Base-by-base conservation (phyloP, 1,140 invertebrate genomes). In the Drosophila obscura region DNA sequence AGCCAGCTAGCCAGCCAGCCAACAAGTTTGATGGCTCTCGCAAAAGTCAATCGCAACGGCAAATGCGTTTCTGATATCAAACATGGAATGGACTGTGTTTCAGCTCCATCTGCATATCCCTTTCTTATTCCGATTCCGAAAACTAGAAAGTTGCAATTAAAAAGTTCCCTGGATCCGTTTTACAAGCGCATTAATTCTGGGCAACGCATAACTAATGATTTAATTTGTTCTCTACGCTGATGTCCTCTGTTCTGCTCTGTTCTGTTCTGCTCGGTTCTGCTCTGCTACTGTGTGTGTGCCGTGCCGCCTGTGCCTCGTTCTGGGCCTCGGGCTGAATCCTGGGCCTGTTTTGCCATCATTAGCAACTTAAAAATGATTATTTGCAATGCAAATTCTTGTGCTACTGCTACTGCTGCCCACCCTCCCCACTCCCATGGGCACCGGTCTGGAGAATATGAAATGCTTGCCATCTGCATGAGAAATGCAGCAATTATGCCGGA, bases 181-280 rank as follows among this genome's bases (percentile, higher is more conserved):
- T 84, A 77, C 77, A 81, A 81, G 68, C 68, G 78, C 78, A 77
- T 81, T 81, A 87, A 87, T 82, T 81, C 62, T 68, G 55, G 65
- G 73, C 78, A 81, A 61, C 73, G 82, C 82, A 85, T 85, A 85
- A 87, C 82, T 87, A 85, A 85, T 82, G 82, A 87, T 82, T 85
- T 87, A 85, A 87, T 85, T 87, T 81, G 35, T 81, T 58, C 58
- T 77, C 59, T 46, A 59, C 66, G 56, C 45, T 66, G 65, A 9
- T 13, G 35, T 11, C 35, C 11, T 5, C 35, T 13, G 11, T 4
- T 35, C 35, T 11, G 31, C 31, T 35, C 7, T 31, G 1, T 8
- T 8, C 28, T 8, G 28, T 8, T 31, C 31, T 11, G 31, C 31
- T 35, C 31, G 11, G 31, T 1, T 7, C 26, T 7, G 26, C 4